Percentiles rank a stretch among this genome's conserved stretches.
Evolutionary conservation across 2,888 invertebrate genomes (phyloP).

Genomic region (Chirona hameri): DNA sequence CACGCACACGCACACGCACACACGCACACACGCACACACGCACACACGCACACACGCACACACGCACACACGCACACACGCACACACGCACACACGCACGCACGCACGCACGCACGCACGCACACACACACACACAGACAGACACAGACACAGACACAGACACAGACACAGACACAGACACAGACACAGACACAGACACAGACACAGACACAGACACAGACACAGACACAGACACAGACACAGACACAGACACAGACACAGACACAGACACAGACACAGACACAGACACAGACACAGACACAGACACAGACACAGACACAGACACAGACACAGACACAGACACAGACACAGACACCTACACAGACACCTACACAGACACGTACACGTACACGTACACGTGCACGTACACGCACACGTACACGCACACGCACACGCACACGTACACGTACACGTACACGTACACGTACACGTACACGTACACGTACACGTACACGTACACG

Average conservation of each 20-base stretch:
- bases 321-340: slow-evolving; percentile 25
- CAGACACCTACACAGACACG: too few species aligned
- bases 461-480: too few species aligned
- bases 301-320: background rate
- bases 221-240: slow-evolving; percentile 31
- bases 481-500: too few species aligned
- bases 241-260: slow-evolving; percentile 4
- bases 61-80: too few species aligned
- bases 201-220: slow-evolving; percentile 24
- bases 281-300: background rate
- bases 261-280: background rate
- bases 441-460: too few species aligned
- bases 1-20: too few species aligned
- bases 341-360: too few species aligned
- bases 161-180: background rate
- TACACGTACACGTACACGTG: too few species aligned
- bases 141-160: background rate
- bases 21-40: too few species aligned
- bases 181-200: background rate
- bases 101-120: background rate
- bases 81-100: background rate
- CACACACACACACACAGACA: background rate
- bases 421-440: too few species aligned
- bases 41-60: too few species aligned
- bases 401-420: too few species aligned